A percentile compares a stretch with the other conserved stretches of the same genome.
Conservation (phyloP, 2,888 invertebrate genomes). For the Polyommatus icarus region DNA sequence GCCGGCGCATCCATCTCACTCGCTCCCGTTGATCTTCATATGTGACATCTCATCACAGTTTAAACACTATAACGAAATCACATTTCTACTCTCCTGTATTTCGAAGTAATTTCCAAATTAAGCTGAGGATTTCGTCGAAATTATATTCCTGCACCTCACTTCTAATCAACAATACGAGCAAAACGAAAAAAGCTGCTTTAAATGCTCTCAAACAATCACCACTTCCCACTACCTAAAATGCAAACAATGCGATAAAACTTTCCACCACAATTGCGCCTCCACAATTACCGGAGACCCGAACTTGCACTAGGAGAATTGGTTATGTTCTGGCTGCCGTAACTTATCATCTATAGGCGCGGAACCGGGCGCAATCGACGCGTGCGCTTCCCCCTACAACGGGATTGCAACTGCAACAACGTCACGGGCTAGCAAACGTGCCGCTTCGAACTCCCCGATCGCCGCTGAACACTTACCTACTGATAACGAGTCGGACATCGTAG, state of each 20-base stretch:
- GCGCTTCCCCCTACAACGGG: neutral
- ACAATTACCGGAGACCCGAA: neutral
- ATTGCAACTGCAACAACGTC: neutral
- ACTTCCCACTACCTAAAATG: neutral
- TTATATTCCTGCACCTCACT: neutral
- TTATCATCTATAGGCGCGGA: neutral
- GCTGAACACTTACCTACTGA: neutral
- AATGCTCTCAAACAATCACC: neutral
- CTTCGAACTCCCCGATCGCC: neutral
- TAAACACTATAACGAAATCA: neutral
- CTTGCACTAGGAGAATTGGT: neutral
- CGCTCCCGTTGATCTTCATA: neutral
- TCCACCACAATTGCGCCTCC: neutral
- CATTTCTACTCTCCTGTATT: neutral
- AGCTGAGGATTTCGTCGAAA: neutral
- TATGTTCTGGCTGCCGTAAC: neutral
- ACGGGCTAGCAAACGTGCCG: neutral
- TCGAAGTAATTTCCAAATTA: neutral
- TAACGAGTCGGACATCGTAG: neutral
- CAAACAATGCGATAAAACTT: neutral
- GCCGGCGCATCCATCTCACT: neutral
- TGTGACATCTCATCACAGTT: neutral
- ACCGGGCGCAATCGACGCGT: neutral
- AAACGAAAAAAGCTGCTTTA: neutral
- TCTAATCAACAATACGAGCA: neutral